Conservation (phyloP, 2,888 invertebrate species). For the Cheilosia vulpina region DNA sequence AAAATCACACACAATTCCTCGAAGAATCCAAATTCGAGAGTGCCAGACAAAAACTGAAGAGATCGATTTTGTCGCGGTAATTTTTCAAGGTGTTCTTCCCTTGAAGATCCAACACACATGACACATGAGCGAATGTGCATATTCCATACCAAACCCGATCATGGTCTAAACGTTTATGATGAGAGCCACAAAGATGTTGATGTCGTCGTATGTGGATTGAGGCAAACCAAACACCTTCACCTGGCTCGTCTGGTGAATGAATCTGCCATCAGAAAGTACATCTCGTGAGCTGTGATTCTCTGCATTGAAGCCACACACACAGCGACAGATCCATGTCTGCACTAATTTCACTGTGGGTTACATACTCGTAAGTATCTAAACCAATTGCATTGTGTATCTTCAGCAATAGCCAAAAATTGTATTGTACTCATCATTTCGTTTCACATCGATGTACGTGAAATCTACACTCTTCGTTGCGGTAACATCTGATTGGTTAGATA, state of each 20-base stretch:
- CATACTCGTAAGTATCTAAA: conserved; percentile 40
- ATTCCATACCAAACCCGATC: conserved; percentile 62
- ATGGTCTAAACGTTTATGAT: conserved; percentile 59
- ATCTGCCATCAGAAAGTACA: conserved; percentile 59
- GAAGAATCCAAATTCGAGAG: conserved; percentile 1
- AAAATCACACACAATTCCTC: conserved; percentile 18
- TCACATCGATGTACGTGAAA: conserved; percentile 62
- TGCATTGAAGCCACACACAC: conserved; percentile 20
- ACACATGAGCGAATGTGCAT: conserved; percentile 32
- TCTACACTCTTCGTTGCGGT: conserved; percentile 57
- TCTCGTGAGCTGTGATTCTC: conserved; percentile 1
- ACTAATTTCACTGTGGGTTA: conserved; percentile 56
- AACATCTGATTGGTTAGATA: conserved; percentile 71
- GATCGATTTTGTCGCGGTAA: background rate
- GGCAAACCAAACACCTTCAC: conserved; percentile 64
- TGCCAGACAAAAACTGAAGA: background rate
- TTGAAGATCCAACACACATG: conserved; percentile 10
- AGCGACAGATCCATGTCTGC: conserved; percentile 39
- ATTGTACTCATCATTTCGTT: conserved; percentile 63
- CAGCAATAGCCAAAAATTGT: conserved; percentile 57
- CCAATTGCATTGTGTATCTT: conserved; percentile 65
- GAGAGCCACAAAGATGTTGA: conserved; percentile 33
- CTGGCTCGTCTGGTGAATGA: conserved; percentile 56
- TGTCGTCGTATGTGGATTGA: conserved; percentile 54
- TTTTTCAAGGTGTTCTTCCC: conserved; percentile 22